Evolutionary conservation across 2,113 vertebrate genomes (phyloP).

Genomic region (Rhynchopsitta pachyrhyncha): DNA sequence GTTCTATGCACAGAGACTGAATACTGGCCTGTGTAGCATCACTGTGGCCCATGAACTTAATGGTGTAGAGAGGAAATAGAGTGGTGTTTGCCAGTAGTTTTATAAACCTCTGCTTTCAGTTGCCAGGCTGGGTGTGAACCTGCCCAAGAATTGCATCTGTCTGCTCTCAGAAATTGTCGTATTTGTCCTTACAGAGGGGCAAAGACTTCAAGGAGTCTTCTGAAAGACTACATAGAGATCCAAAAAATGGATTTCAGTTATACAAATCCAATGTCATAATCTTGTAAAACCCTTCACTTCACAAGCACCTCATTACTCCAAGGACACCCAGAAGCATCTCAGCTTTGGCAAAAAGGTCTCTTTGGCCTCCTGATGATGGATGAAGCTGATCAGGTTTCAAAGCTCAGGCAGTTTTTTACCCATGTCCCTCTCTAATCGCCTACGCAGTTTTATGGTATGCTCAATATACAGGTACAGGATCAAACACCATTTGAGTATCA

Average conservation of each 20-base stretch:
- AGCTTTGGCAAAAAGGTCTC: not conserved
- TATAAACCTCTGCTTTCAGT: not conserved
- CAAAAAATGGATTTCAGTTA: not conserved
- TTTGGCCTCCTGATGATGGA: not conserved
- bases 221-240: not conserved
- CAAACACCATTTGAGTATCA: not conserved
- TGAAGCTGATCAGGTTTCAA: not conserved
- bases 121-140: not conserved
- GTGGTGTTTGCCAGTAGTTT: not conserved
- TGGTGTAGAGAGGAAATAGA: not conserved
- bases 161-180: not conserved
- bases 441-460: not conserved
- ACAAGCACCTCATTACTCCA: not conserved
- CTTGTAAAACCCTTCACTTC: not conserved
- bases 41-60: not conserved
- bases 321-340: not conserved
- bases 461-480: not conserved
- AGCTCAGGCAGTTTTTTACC: not conserved
- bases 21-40: not conserved
- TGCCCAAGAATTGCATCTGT: not conserved
- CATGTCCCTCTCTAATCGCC: not conserved
- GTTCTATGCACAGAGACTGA: not conserved
- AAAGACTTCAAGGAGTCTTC: not conserved
- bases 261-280: not conserved
- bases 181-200: not conserved